Base-by-base conservation (phyloP, 2,888 invertebrate species). In the Lomographa bimaculata region DNA sequence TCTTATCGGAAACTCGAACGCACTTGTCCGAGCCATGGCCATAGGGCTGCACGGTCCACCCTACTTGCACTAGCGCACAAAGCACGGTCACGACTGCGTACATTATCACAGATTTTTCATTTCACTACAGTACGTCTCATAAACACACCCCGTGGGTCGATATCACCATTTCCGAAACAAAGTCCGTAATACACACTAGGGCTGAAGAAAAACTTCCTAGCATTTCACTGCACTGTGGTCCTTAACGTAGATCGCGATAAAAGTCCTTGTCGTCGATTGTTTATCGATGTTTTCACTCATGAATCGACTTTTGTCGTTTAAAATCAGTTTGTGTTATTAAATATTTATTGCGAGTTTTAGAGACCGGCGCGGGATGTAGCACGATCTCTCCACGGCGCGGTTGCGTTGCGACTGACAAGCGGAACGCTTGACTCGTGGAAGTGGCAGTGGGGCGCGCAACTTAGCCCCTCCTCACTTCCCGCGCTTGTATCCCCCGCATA, bases 141-240 rank as follows among this genome's bases (percentile, higher is more conserved):
- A 87, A 87, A 82, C 84, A 86, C 87, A 82, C 84, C 78, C 83
- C 65, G 76, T 83, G 85, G 87, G 89, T 87, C 87, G 89, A 87
- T 87, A 89, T 81, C 82, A 89, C 85, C 87, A 89, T 89, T 84
- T 87, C 87, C 86, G 84, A 86, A 87, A 86, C 85, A 85, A 87
- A 86, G 84, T 87, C 79, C 79, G 74, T 71, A 70, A 64, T 74
- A 84, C 81, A 81, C 78, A 83, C 62, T 61, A 73, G 67, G 63
- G 63, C 58, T 67, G 71, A 78, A 81, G 79, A 82, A 85, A 83
- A 86, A 84, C 77, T 84, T 77, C 71, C 63, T 77, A 80, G 62
- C 83, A 86, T 87, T 79, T 85, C 87, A 86, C 84, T 83, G 62
- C 79, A 83, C 82, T 73, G 66, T 73, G 67, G 79, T 85, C 79